A percentile compares a stretch with the other conserved stretches of the same genome.
Conservation (phyloP, 2,113 vertebrate genomes). For the Centropus bengalensis region DNA sequence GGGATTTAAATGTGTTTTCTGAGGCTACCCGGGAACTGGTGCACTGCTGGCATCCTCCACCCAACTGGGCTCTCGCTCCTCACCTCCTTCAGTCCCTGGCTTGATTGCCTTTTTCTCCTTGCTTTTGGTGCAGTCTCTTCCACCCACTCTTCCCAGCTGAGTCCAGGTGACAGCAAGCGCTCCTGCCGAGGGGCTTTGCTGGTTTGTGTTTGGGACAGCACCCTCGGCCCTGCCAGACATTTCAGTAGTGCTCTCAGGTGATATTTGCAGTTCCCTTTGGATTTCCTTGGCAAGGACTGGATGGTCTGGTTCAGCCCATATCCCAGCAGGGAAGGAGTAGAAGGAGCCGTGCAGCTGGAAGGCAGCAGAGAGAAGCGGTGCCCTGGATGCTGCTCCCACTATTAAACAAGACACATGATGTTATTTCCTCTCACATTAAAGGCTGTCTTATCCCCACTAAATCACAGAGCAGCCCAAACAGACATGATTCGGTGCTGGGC, state of each 20-base stretch:
- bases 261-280: background rate
- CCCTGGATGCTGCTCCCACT: background rate
- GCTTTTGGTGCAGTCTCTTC: background rate
- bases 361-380: fast-evolving
- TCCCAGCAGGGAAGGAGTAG: background rate
- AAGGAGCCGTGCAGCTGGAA: background rate
- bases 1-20: background rate
- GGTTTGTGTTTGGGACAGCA: background rate
- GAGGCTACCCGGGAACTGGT: background rate
- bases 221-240: background rate
- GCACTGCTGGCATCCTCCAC: background rate
- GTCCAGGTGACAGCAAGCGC: background rate
- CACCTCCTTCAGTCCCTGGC: background rate
- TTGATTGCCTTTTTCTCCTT: background rate
- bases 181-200: background rate
- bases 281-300: background rate
- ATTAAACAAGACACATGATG: fast-evolving
- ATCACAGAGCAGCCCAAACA: background rate
- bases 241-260: background rate
- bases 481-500: background rate
- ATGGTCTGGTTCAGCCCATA: fast-evolving
- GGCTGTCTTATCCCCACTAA: background rate
- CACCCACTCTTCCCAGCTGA: background rate
- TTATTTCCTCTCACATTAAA: background rate
- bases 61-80: background rate